Base-by-base conservation (phyloP, 2,888 invertebrate species). In the Sinodicranocentrus sp. region DNA sequence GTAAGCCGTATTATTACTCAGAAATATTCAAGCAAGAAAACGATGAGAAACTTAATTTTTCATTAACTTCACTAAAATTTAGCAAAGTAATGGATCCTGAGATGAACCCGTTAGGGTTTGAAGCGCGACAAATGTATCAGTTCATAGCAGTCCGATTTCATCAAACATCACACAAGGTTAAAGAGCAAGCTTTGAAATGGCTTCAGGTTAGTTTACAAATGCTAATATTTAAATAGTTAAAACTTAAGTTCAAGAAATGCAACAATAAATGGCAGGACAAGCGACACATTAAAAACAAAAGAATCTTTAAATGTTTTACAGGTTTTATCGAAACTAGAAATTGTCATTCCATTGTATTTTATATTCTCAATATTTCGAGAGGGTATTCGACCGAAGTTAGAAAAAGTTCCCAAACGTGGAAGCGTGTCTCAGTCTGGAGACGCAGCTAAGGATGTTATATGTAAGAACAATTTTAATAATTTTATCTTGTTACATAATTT, bases 41-140 rank as follows among this genome's bases (percentile, higher is more conserved):
- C n/a, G n/a, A n/a, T n/a, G n/a, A n/a, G n/a, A n/a, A n/a, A n/a
- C n/a, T n/a, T n/a, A n/a, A n/a, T n/a, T n/a, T n/a, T n/a, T n/a
- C n/a, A n/a, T n/a, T n/a, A n/a, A n/a, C n/a, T n/a, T n/a, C n/a
- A n/a, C n/a, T n/a, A n/a, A n/a, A n/a, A n/a, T n/a, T n/a, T n/a
- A 97, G 96, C 90, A 99, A 99, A 93, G 97, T 99, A 84, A 93
- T 99, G 89, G 99, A 99, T 92, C 95, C 97, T 0, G 98, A 98
- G 89, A 96, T 98, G 93, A 96, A 96, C 85, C 97, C 98, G 68
- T 92, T 98, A 48, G 98, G 98, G 1, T 97, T 99, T 90, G 97
- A 97, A 89, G 95, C 97, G n/a, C 94, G 95, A 88, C 95, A 97
- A 89, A 95, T 99, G 93, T 99, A 98, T 91, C 95, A 96, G 90